phyloP scores from a whole-genome alignment of 1,140 invertebrate species.

The Apocrypta bakeri region DNA sequence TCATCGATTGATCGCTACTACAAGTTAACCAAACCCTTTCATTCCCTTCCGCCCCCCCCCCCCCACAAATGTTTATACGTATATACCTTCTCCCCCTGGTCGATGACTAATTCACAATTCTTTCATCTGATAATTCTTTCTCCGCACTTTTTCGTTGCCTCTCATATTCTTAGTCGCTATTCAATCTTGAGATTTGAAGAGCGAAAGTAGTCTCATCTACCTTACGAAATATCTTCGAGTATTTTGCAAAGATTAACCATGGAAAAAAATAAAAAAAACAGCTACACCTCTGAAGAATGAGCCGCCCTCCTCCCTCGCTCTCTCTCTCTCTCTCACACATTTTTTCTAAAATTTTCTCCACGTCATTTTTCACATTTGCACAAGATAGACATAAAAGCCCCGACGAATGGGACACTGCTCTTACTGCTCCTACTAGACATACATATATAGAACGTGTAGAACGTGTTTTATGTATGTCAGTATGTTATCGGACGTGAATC shows the following conservation, averaged over 20 bases:
- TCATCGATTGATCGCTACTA: conserved; percentile 34
- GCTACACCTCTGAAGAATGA: neutral
- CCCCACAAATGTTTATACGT: neutral
- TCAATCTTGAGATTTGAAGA: neutral
- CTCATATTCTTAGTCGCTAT: neutral
- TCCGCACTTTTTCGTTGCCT: neutral
- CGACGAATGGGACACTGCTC: neutral
- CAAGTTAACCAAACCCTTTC: conserved; percentile 25
- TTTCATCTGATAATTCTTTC: neutral
- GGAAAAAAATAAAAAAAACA: neutral
- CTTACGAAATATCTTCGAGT: neutral
- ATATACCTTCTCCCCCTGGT: neutral
- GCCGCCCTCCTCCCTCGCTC: conserved; percentile 11
- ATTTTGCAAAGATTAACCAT: neutral
- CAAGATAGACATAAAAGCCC: conserved; percentile 7
- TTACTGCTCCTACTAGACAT: neutral
- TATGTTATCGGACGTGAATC: conserved; percentile 21
- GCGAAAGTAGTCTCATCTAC: neutral
- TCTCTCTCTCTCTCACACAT: neutral
- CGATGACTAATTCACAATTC: neutral
- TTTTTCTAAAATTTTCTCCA: neutral
- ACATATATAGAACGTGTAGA: too few relatives aligned
- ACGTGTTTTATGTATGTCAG: conserved; percentile 12
- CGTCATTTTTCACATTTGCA: conserved; percentile 10
- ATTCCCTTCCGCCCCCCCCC: neutral